Conservation (phyloP, 2,113 vertebrate species). For the Serinus canaria region DNA sequence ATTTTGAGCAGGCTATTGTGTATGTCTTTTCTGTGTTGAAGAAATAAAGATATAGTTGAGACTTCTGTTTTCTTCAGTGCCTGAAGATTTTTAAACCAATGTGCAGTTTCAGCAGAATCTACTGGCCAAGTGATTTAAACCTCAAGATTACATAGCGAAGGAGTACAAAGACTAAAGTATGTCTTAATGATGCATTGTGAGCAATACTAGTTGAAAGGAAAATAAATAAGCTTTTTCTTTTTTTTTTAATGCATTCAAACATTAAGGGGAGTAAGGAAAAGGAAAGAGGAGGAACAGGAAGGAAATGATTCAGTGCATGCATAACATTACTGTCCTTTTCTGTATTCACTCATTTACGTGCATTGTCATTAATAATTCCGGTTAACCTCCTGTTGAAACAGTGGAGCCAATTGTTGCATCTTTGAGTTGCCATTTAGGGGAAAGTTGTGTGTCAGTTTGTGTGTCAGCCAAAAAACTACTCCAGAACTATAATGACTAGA, state of each 20-base stretch:
- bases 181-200: constrained; percentile 2
- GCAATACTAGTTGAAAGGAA: neutral
- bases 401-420: neutral
- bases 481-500: neutral
- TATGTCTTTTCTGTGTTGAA: neutral
- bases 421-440: constrained; percentile 6
- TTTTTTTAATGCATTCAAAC: neutral
- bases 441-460: neutral
- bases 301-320: constrained; percentile 31
- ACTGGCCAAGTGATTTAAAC: neutral
- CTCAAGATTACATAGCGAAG: neutral
- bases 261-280: constrained; percentile 2
- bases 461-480: neutral
- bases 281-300: constrained; percentile 52
- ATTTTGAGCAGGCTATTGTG: neutral
- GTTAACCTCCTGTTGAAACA: neutral
- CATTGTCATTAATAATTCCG: neutral
- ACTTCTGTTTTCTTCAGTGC: neutral
- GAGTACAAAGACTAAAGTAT: neutral
- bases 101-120: neutral
- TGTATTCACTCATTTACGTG: neutral
- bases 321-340: neutral
- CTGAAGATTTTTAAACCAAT: neutral
- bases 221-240: neutral
- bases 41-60: neutral